Percentiles rank a stretch among this genome's conserved stretches.
These are phyloP conservation scores for Itoplectis maculator DNA, from an alignment of 2,888 invertebrate species.

Conservation along the genomic window DNA sequence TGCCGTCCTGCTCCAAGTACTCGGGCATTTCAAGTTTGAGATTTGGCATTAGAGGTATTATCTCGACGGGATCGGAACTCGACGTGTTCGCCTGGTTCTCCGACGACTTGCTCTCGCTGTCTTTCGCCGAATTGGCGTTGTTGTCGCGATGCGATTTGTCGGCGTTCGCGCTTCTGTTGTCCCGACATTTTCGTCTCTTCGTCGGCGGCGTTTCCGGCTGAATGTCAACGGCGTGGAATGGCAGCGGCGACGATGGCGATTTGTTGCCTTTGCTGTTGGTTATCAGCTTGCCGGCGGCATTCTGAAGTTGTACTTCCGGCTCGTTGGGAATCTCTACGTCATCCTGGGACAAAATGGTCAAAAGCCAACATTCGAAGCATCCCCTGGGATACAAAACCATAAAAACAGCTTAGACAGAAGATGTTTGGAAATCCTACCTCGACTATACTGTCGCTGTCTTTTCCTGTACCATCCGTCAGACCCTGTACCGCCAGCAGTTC, in stretches of 20 bases:
- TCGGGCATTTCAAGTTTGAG: conserved; percentile 87
- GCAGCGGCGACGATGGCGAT: conserved; percentile 81
- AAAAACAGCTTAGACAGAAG: too few relatives aligned
- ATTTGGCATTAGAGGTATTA: conserved; percentile 85
- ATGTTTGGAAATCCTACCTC: conserved; percentile 79
- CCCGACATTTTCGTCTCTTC: conserved; percentile 82
- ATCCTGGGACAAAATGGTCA: conserved; percentile 77
- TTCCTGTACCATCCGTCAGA: conserved; percentile 87
- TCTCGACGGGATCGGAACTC: conserved; percentile 83
- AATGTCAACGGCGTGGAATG: conserved; percentile 79
- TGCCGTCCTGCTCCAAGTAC: conserved; percentile 85
- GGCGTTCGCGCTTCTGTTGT: conserved; percentile 75
- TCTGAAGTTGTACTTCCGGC: conserved; percentile 83
- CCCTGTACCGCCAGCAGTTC: conserved; percentile 92
- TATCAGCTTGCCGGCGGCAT: conserved; percentile 78
- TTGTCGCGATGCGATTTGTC: conserved; percentile 76
- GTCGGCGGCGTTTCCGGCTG: conserved; percentile 81
- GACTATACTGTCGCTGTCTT: conserved; percentile 80
- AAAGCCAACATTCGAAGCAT: conserved; percentile 5
- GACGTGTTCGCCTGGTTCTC: conserved; percentile 77
- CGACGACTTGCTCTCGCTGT: conserved; percentile 75
- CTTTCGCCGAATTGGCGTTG: conserved; percentile 76
- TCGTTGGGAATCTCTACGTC: conserved; percentile 83
- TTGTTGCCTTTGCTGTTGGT: conserved; percentile 80
- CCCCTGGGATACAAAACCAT: too few relatives aligned